Conservation (phyloP, 2,797 vertebrate species). For the Sebastes reedi region DNA sequence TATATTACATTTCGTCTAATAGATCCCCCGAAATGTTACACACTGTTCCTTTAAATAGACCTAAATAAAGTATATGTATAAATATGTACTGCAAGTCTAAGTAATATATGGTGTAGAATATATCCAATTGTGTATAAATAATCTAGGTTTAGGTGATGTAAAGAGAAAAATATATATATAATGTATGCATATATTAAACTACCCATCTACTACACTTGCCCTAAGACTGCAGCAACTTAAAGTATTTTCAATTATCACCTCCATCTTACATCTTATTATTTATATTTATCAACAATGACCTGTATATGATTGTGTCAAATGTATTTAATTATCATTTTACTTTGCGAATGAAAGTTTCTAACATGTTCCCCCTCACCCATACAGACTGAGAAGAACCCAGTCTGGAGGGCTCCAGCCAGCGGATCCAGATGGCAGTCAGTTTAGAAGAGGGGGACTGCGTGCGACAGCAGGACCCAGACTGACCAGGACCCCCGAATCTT, state of each 20-base stretch:
- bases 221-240: neutral
- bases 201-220: neutral
- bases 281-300: neutral
- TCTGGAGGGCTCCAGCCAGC: conserved; percentile 90
- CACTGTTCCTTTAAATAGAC: too few species aligned
- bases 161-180: neutral
- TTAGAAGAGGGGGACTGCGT: conserved; percentile 92
- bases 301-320: neutral
- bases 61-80: neutral
- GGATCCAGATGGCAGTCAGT: conserved; percentile 87
- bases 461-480: conserved; percentile 95
- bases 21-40: too few species aligned
- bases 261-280: neutral
- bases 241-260: neutral
- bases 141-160: neutral
- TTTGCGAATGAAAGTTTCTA: neutral
- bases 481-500: conserved; percentile 89
- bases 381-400: conserved; percentile 93
- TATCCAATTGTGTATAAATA: neutral
- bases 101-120: neutral
- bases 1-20: too few species aligned
- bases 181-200: neutral
- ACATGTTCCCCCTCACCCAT: neutral
- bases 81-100: neutral
- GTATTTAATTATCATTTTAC: neutral